phyloP scores from a whole-genome alignment of 2,113 vertebrate genomes.

The Scomber japonicus region DNA sequence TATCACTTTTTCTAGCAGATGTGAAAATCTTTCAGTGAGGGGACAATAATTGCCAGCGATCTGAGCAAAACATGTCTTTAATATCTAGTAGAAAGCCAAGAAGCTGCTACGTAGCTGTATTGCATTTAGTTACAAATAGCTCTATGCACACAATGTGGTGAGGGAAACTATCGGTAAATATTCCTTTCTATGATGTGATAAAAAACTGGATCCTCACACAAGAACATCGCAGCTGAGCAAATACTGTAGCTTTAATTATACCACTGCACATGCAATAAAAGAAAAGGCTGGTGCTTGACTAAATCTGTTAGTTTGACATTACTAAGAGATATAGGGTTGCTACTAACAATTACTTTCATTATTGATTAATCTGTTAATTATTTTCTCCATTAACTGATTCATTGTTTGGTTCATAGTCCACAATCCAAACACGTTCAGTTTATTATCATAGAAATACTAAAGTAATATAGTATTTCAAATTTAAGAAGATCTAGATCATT shows the following conservation, averaged over 20 bases:
- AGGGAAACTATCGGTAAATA: neutral
- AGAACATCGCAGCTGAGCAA: neutral
- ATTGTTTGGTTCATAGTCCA: too few relatives aligned
- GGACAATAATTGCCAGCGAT: neutral
- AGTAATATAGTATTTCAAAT: too few relatives aligned
- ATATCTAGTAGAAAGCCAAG: neutral
- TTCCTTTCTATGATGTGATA: neutral
- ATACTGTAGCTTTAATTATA: neutral
- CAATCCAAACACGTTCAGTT: too few relatives aligned
- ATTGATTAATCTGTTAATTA: too few relatives aligned
- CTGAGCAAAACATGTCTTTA: neutral
- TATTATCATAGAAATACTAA: too few relatives aligned
- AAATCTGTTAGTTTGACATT: too few relatives aligned
- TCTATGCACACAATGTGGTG: neutral
- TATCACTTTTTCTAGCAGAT: neutral
- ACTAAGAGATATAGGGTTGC: too few relatives aligned
- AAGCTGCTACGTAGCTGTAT: neutral
- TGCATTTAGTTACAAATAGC: neutral
- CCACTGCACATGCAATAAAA: neutral
- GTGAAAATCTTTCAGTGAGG: neutral
- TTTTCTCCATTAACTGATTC: too few relatives aligned
- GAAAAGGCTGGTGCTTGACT: neutral
- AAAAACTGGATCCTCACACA: constrained; percentile 5
- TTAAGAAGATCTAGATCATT: too few relatives aligned
- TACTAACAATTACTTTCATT: too few relatives aligned